Percentiles rank a stretch among this genome's conserved stretches.
Evolutionary conservation across 2,888 invertebrate species (phyloP).

Genomic region (Scrobipalpa atriplicella): DNA sequence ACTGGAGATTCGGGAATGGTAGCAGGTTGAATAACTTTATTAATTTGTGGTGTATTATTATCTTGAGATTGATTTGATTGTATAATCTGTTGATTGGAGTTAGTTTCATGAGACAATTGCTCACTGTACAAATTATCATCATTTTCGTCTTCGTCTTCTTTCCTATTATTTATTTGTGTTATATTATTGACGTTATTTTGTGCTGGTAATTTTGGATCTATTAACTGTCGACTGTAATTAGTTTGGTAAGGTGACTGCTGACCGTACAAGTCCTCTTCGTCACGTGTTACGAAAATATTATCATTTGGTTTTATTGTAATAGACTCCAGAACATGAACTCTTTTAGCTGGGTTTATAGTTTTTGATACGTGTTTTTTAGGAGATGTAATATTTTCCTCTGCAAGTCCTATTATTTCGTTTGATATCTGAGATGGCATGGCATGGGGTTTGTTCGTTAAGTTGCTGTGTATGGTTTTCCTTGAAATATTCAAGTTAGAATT

Average conservation of each 20-base stretch:
- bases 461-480: slow-evolving; percentile 32
- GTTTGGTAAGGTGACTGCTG: not conserved
- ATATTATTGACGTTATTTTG: slow-evolving; percentile 13
- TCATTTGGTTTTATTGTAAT: slow-evolving; percentile 50
- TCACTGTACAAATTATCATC: not conserved
- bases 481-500: not conserved
- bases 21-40: not conserved
- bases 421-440: slow-evolving; percentile 51
- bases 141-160: no score
- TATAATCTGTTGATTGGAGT: not conserved
- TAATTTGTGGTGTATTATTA: not conserved
- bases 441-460: slow-evolving; percentile 37
- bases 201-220: not conserved
- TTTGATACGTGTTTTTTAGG: slow-evolving; percentile 40
- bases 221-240: not conserved
- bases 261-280: not conserved
- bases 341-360: slow-evolving; percentile 57
- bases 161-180: not conserved
- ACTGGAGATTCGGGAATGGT: not conserved
- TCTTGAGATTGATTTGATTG: not conserved
- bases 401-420: slow-evolving; percentile 50
- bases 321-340: slow-evolving; percentile 66
- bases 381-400: slow-evolving; percentile 36
- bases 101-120: not conserved
- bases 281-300: slow-evolving; percentile 20